Evolutionary conservation across 2,113 vertebrate species (phyloP), one percentile per base, ranked within the genome.

Genomic region (Anguilla rostrata): DNA sequence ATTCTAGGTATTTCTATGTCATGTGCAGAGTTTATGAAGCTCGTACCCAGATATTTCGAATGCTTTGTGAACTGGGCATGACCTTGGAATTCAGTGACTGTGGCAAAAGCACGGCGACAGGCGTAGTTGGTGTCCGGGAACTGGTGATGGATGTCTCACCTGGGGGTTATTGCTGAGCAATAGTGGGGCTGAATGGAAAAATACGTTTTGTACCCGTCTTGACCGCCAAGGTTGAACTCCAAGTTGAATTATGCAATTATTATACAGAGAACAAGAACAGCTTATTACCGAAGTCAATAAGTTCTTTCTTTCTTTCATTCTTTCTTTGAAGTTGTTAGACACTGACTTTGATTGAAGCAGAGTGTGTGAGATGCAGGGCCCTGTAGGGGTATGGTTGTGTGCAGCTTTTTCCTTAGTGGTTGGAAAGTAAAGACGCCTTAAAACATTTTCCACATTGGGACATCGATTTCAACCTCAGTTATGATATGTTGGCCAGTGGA

Each of bases 21-120:
- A 3, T 39, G 56, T 40, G 83, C n/a, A n/a, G 71, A 12, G 26
- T 9, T n/a, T n/a, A 75, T n/a, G 71, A 1, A 26, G 63, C n/a
- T 75, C 71, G 34, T 34, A 34, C 63, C 22, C 26, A 8, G 26
- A 26, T 75, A 29, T 12, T 75, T 75, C 6, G 29, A 53, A 3
- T 22, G 41, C 43, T 53, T 16, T 79, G 75, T 41, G 53, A 75
- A 46, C 75, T 39, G 49, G 22, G 49, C 34, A 39, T 81, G 84
- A 85, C 78, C 75, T 80, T 80, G 78, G 39, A 40, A 80, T 57
- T 80, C 78, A 85, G 39, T 80, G 71, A 80, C 78, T 80, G 43
- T 84, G 39, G 18, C 49, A 79, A 80, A 14, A 80, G 46, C 43
- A 26, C 14, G 16, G 39, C 41, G 84, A 2, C 3, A 43, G 18